Evolutionary conservation across 2,797 vertebrate genomes (phyloP).

Genomic region (Crenichthys baileyi): DNA sequence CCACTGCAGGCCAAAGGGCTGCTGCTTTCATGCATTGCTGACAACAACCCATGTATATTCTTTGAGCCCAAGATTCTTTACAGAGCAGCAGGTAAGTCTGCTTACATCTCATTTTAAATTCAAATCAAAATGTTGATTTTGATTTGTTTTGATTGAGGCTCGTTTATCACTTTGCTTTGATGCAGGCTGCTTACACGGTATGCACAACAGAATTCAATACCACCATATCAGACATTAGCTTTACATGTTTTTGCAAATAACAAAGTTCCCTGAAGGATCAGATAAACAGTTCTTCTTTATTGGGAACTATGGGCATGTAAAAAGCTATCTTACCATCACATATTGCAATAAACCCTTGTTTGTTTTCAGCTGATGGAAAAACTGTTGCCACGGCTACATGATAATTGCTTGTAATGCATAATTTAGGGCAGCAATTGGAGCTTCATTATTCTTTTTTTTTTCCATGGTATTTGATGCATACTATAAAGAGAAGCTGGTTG

Average conservation of each 20-base stretch:
- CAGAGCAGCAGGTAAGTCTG: slow-evolving; percentile 89
- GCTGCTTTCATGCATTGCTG: slow-evolving; percentile 93
- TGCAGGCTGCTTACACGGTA: background rate
- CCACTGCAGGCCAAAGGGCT: slow-evolving; percentile 96
- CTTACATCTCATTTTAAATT: background rate
- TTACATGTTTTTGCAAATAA: too few species aligned
- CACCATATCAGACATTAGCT: too few species aligned
- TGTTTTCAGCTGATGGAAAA: slow-evolving; percentile 15
- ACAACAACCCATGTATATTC: slow-evolving; percentile 97
- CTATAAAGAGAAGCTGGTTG: too few species aligned
- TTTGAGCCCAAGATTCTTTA: slow-evolving; percentile 99
- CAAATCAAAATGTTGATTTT: background rate
- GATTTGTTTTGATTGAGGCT: background rate
- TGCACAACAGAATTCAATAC: background rate
- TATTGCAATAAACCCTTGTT: slow-evolving; percentile 15
- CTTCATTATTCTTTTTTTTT: slow-evolving; percentile 5
- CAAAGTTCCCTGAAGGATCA: too few species aligned
- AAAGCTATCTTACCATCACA: slow-evolving; percentile 2
- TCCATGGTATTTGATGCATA: too few species aligned
- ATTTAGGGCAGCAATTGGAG: slow-evolving; percentile 5
- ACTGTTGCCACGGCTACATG: slow-evolving; percentile 3
- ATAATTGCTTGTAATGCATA: slow-evolving; percentile 17
- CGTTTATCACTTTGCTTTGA: background rate
- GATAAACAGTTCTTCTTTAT: background rate
- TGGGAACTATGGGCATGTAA: background rate